Percentiles rank a stretch among this genome's conserved stretches.
phyloP scores from a whole-genome alignment of 1,140 invertebrate species.

The Drosophila sulfurigaster region DNA sequence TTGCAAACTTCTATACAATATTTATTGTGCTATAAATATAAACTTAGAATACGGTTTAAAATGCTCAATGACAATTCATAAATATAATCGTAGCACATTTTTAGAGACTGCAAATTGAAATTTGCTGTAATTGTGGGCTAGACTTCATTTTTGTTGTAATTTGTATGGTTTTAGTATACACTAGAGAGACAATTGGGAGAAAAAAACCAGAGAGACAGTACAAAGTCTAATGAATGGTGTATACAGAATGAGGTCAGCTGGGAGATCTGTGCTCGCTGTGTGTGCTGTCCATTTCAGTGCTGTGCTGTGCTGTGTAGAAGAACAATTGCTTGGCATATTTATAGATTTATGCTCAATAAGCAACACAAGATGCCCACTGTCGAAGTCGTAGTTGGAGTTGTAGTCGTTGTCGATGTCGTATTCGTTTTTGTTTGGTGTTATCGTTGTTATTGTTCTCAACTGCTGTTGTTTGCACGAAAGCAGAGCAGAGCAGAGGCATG shows the following conservation, averaged over 20 bases:
- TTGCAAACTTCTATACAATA: not conserved
- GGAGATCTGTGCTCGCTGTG: slow-evolving; percentile 27
- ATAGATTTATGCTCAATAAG: slow-evolving; percentile 60
- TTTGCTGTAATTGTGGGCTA: not conserved
- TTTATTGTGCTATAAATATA: not conserved
- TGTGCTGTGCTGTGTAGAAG: slow-evolving; percentile 8
- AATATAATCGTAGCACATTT: not conserved
- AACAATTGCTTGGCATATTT: slow-evolving; percentile 67
- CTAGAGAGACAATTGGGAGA: not conserved
- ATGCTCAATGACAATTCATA: not conserved
- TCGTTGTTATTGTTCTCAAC: slow-evolving; percentile 27
- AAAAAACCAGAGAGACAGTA: not conserved
- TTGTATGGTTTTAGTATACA: not conserved
- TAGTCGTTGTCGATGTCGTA: not conserved
- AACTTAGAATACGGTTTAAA: not conserved
- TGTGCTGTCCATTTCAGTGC: slow-evolving; percentile 19
- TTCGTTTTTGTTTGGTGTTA: slow-evolving; percentile 10
- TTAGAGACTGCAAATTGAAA: not conserved
- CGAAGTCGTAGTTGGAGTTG: not conserved
- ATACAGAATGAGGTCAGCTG: slow-evolving; percentile 50
- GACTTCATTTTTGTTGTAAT: slow-evolving; percentile 7
- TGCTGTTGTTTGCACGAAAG: slow-evolving; percentile 36
- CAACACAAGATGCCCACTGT: slow-evolving; percentile 43
- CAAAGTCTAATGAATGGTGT: slow-evolving; percentile 35
- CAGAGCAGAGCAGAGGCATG: slow-evolving; percentile 23